Conservation (phyloP, 2,113 vertebrate species). For the Brachypodius melanocephalos region DNA sequence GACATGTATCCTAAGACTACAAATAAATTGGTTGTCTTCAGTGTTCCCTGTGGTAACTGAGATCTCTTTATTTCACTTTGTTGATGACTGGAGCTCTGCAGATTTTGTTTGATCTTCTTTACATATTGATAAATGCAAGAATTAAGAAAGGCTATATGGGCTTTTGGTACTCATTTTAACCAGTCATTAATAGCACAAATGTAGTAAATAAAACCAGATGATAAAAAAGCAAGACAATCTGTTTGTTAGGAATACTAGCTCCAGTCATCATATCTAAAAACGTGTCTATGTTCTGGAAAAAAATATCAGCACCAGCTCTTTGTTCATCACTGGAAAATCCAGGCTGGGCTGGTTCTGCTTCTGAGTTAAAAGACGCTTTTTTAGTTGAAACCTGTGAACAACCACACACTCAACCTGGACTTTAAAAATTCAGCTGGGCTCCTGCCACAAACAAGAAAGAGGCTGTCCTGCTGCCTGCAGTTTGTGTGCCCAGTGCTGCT, state of each 20-base stretch:
- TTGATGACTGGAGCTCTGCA: background rate
- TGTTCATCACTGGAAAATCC: background rate
- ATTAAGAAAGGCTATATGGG: conserved; percentile 10
- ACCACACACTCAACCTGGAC: background rate
- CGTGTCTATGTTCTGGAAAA: background rate
- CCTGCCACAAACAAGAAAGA: background rate
- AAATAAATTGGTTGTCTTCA: conserved; percentile 38
- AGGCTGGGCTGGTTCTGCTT: background rate
- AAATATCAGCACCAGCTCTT: background rate
- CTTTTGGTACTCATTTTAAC: conserved; percentile 5
- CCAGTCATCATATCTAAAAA: background rate
- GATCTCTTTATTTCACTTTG: conserved; percentile 22
- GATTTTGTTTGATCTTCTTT: conserved; percentile 41
- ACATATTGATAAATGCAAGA: conserved; percentile 3
- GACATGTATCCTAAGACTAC: conserved; percentile 34
- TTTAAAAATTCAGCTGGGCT: background rate
- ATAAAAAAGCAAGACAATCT: background rate
- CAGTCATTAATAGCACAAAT: background rate
- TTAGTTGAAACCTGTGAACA: background rate
- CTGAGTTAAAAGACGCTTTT: background rate
- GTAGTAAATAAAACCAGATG: conserved; percentile 1
- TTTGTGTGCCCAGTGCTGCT: background rate
- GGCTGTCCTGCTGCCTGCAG: background rate
- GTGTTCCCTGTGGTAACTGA: conserved; percentile 14
- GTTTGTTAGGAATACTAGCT: background rate